Evolutionary conservation across 2,113 vertebrate genomes (phyloP).

Genomic region (Fulica atra): DNA sequence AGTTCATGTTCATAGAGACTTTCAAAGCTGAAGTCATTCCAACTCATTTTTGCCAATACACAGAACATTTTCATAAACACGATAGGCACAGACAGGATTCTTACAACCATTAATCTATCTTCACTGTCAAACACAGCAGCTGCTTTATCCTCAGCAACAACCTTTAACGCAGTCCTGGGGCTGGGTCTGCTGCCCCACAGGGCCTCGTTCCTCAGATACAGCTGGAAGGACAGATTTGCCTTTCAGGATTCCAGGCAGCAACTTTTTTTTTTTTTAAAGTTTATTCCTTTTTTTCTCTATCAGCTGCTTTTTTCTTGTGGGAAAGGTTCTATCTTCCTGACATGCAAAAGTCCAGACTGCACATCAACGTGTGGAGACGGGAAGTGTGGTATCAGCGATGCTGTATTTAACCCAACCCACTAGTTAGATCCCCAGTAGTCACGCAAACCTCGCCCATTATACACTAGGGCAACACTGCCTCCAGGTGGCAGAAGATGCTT

Average conservation of each 20-base stretch:
- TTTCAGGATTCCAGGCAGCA: conserved; percentile 15
- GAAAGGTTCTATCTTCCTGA: neutral
- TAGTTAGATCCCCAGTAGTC: neutral
- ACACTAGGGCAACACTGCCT: conserved; percentile 40
- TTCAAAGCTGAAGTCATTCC: conserved; percentile 11
- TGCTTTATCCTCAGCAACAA: neutral
- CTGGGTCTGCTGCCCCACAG: neutral
- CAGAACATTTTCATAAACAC: conserved; percentile 16
- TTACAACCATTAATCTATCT: conserved; percentile 11
- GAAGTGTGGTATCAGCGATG: neutral
- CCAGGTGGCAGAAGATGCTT: conserved; percentile 11
- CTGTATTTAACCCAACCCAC: neutral
- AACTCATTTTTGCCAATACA: conserved; percentile 9
- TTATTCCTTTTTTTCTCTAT: neutral
- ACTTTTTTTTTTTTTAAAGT: neutral
- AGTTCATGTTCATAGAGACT: neutral
- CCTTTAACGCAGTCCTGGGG: neutral
- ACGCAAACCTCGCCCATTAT: neutral
- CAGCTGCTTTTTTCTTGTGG: conserved; percentile 1
- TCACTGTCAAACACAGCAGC: conserved; percentile 11
- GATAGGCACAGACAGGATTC: conserved; percentile 41
- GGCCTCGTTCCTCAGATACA: neutral
- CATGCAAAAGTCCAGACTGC: conserved; percentile 24
- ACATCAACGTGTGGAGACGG: neutral
- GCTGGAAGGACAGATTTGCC: neutral